Evolutionary conservation across 2,797 vertebrate genomes (phyloP), one percentile per base, ranked within the genome.

Genomic region (Poecile montanus): DNA sequence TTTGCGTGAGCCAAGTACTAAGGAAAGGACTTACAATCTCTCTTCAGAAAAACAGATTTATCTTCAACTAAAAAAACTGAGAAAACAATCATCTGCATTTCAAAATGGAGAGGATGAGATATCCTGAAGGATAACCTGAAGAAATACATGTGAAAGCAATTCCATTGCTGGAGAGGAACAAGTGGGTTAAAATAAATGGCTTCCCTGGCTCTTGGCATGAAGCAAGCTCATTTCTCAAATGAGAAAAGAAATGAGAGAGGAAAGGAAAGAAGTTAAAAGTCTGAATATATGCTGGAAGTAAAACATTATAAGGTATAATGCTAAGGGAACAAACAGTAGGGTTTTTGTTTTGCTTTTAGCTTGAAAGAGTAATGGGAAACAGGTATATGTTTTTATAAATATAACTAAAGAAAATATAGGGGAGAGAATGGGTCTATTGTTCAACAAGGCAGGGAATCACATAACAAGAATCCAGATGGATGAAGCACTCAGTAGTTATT

Each of bases 371-470:
- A 94, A 93, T 79, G 68, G 67, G 83, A 94, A 96, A 91, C 83
- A 94, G 94, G 94, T 88, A 81, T 70, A 90, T 74, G 74, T 58
- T 95, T 91, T 94, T 79, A 95, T 80, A 91, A 94, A 96, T 85
- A 96, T 48, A 91, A 94, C 88, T 57, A 91, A 88, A 72, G 77
- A 94, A 97, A 94, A 96, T 57, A 91, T 1, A 79, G n/a, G 34
- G 27, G 18, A 94, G 53, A 97, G 89, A 97, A 97, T 76, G 53
- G 30, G 32, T 68, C 83, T 87, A 88, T 94, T 97, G 95, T 96
- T 95, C 80, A 88, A 74, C 50, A 76, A 86, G 66, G 87, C 85
- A 92, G 78, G 74, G 66, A 79, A 93, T 93, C 94, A 86, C 45
- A 27, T 94, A 94, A 94, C 88, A 93, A 94, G 91, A 85, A 94